Evolutionary conservation across 2,797 vertebrate genomes (phyloP).

Genomic region (Rhinella marina): DNA sequence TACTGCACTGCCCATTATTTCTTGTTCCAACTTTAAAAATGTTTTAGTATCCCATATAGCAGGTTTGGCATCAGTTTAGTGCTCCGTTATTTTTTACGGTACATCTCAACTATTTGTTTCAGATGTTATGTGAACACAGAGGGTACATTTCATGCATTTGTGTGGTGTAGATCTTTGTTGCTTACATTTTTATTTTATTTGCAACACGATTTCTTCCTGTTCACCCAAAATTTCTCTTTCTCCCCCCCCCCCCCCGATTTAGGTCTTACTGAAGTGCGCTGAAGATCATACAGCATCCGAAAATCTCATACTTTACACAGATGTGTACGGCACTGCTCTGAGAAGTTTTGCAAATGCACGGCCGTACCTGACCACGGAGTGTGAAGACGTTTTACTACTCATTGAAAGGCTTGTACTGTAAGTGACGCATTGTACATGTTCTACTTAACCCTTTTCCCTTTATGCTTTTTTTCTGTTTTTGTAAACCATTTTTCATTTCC

Average conservation of each 20-base stretch:
- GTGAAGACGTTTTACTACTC: conserved; percentile 91
- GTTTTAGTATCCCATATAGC: too few relatives aligned
- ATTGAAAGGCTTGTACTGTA: conserved; percentile 95
- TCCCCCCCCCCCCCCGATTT: too few relatives aligned
- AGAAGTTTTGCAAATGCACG: conserved; percentile 93
- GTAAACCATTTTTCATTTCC: background rate
- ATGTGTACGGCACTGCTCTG: conserved; percentile 95
- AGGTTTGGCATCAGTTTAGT: too few relatives aligned
- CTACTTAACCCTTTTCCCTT: background rate
- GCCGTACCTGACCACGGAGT: conserved; percentile 92
- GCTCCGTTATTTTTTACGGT: too few relatives aligned
- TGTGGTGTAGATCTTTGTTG: too few relatives aligned
- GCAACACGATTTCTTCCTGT: too few relatives aligned
- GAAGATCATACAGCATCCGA: conserved; percentile 93
- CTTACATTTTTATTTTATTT: too few relatives aligned
- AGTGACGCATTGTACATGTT: conserved; percentile 69
- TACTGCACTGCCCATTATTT: too few relatives aligned
- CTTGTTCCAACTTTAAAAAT: too few relatives aligned
- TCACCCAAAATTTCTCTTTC: conserved; percentile 16
- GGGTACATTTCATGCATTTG: too few relatives aligned
- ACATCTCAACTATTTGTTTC: too few relatives aligned
- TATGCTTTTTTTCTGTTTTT: background rate
- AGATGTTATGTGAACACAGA: too few relatives aligned
- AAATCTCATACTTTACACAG: conserved; percentile 89
- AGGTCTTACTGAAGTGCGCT: conserved; percentile 94